Evolutionary conservation across 2,113 vertebrate genomes (phyloP).

Genomic region (Dissostichus mawsoni): DNA sequence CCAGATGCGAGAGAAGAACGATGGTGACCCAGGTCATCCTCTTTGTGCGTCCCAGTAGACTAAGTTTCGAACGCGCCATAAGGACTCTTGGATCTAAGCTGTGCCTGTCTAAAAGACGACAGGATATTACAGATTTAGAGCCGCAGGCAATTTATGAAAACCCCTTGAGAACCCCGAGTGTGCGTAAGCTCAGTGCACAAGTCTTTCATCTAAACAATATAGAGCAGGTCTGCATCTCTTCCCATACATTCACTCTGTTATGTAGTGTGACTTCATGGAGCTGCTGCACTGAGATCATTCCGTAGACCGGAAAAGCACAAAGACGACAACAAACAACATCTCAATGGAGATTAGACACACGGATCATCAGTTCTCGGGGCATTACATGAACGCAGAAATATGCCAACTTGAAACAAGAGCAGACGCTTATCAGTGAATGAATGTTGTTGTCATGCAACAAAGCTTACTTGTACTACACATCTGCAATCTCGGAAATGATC

Average conservation of each 20-base stretch:
- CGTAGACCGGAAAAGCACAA: slow-evolving; percentile 32
- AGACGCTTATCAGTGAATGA: slow-evolving; percentile 67
- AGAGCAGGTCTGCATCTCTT: slow-evolving; percentile 45
- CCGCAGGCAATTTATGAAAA: slow-evolving; percentile 59
- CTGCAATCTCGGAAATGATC: slow-evolving; percentile 61
- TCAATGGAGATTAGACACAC: slow-evolving; percentile 51
- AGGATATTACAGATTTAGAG: slow-evolving; percentile 77
- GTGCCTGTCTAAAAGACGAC: slow-evolving; percentile 54
- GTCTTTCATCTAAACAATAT: slow-evolving; percentile 49
- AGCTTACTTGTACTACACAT: slow-evolving; percentile 28
- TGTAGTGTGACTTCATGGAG: slow-evolving; percentile 37
- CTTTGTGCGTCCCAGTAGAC: slow-evolving; percentile 57
- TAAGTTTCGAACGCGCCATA: slow-evolving; percentile 50
- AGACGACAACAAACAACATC: slow-evolving; percentile 59
- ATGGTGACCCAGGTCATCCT: slow-evolving; percentile 63
- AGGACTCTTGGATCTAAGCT: slow-evolving; percentile 57
- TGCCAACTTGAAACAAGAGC: slow-evolving; percentile 57
- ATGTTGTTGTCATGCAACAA: slow-evolving; percentile 64
- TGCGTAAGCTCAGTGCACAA: slow-evolving; percentile 60
- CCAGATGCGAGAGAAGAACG: slow-evolving; percentile 76
- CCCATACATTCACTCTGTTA: slow-evolving; percentile 16
- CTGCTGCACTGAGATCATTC: slow-evolving; percentile 62
- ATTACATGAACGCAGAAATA: slow-evolving; percentile 70
- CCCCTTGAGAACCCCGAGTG: slow-evolving; percentile 42
- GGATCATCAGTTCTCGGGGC: slow-evolving; percentile 26